Conservation (phyloP, 1,140 invertebrate species). For the Euglossa dilemma region DNA sequence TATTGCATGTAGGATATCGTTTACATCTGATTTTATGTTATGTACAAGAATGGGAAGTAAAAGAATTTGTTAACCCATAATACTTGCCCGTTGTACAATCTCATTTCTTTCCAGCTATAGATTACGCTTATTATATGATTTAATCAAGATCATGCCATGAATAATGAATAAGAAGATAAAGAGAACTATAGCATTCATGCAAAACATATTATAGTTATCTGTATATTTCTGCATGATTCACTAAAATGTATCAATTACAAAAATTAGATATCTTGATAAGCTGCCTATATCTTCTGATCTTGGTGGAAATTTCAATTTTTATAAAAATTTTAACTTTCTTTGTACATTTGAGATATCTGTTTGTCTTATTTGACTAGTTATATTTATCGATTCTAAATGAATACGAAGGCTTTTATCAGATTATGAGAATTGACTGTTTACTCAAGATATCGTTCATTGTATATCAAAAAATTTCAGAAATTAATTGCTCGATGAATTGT, state of each 20-base stretch:
- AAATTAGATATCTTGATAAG: conserved; percentile 24
- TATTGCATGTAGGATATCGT: conserved; percentile 65
- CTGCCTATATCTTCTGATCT: conserved; percentile 42
- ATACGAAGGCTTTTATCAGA: conserved; percentile 29
- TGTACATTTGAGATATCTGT: conserved; percentile 13
- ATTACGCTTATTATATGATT: conserved; percentile 28
- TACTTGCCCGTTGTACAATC: conserved; percentile 32
- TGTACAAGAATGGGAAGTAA: conserved; percentile 72
- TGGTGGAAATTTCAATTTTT: not conserved
- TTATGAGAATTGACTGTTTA: conserved; percentile 40
- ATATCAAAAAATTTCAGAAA: not conserved
- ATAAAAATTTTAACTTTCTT: conserved; percentile 23
- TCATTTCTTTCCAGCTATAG: conserved; percentile 12
- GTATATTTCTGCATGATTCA: conserved; percentile 36
- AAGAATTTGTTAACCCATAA: conserved; percentile 53
- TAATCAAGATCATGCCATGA: conserved; percentile 27
- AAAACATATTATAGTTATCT: conserved; percentile 16
- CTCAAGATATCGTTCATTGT: not conserved
- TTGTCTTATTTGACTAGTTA: conserved; percentile 29
- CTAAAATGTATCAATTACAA: conserved; percentile 30
- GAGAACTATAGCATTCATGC: conserved; percentile 5
- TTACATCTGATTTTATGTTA: conserved; percentile 61
- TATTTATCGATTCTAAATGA: conserved; percentile 12
- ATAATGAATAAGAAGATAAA: conserved; percentile 41
- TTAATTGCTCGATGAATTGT: not conserved